Conservation (phyloP, 2,113 vertebrate species). For the Pterocles gutturalis region DNA sequence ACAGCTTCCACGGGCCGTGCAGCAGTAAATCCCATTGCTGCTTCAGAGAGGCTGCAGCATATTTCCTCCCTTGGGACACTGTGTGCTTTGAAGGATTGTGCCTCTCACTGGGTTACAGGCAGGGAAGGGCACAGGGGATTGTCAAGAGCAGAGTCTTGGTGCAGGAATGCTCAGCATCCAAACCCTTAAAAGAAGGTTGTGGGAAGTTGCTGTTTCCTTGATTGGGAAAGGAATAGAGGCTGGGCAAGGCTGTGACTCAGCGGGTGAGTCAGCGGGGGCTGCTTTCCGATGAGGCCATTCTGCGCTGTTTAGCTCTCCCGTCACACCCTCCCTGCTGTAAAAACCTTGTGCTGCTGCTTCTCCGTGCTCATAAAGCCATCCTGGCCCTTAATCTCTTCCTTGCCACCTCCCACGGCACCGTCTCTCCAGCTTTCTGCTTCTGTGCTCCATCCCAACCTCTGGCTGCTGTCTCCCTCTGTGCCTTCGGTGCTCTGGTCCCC, state of each 20-base stretch:
- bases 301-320: neutral
- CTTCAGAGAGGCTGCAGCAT: neutral
- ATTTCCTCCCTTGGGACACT: neutral
- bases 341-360: neutral
- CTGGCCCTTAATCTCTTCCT: neutral
- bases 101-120: neutral
- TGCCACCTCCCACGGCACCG: fast-evolving
- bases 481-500: neutral
- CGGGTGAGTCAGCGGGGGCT: neutral
- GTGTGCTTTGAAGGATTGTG: neutral
- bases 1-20: neutral
- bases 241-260: constrained; percentile 22
- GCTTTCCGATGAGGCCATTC: neutral
- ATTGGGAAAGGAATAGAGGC: constrained; percentile 45
- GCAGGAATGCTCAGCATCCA: neutral
- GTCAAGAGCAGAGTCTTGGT: neutral
- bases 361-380: neutral
- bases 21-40: neutral
- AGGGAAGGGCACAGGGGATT: neutral
- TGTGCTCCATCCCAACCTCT: neutral
- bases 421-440: neutral
- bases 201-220: constrained; percentile 46
- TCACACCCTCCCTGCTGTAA: neutral
- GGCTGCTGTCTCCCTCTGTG: neutral
- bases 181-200: neutral